Percentiles rank a stretch among this genome's conserved stretches.
phyloP scores from a whole-genome alignment of 2,113 vertebrate genomes.

The Rhinichthys klamathensis region DNA sequence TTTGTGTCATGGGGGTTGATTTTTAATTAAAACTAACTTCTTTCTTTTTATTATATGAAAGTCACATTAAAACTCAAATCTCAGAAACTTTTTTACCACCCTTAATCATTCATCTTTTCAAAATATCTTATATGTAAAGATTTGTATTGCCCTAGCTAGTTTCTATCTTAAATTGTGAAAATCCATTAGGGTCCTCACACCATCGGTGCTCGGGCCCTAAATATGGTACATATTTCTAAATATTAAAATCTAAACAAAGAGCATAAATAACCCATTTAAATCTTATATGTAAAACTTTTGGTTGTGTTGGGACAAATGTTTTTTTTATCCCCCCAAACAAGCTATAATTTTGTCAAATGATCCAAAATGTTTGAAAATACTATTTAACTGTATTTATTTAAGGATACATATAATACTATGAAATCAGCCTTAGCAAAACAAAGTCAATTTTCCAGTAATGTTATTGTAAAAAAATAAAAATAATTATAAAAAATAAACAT shows the following conservation, averaged over 20 bases:
- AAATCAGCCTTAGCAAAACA: neutral
- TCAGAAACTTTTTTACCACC: neutral
- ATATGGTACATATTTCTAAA: neutral
- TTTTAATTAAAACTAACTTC: neutral
- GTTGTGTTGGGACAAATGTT: too few relatives aligned
- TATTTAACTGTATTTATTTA: neutral
- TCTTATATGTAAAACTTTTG: too few relatives aligned
- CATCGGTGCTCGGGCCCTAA: too few relatives aligned
- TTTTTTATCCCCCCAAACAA: neutral
- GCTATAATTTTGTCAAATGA: neutral
- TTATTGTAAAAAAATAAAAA: neutral
- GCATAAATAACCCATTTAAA: neutral
- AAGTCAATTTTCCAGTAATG: neutral
- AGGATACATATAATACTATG: neutral
- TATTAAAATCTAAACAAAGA: neutral
- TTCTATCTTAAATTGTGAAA: neutral
- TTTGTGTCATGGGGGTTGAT: neutral
- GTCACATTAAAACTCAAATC: neutral
- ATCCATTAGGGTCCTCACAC: neutral
- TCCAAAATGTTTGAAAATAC: neutral
- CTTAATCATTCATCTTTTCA: neutral
- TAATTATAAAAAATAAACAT: neutral
- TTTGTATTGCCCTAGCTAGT: neutral
- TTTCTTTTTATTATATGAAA: neutral
- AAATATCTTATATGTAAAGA: neutral